These are phyloP conservation scores for Corynorhinus townsendii DNA, from an alignment of 2,113 vertebrate genomes.

Conservation along the genomic window DNA sequence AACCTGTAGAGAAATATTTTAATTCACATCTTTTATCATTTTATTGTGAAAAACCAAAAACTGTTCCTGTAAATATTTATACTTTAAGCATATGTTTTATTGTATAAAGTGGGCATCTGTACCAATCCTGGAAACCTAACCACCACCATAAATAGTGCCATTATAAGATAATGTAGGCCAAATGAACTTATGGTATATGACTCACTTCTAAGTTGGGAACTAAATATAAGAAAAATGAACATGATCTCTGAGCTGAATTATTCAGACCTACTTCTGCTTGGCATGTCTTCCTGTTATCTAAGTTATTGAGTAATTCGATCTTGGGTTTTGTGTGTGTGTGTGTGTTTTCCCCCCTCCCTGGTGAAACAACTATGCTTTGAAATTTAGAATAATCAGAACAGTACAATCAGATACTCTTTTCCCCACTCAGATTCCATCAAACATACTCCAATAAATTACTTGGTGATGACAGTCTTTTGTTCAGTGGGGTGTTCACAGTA, in stretches of 20 bases:
- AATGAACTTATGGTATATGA: background rate
- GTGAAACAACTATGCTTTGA: constrained; percentile 38
- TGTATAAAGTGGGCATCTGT: background rate
- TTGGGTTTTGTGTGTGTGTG: background rate
- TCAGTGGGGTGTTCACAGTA: background rate
- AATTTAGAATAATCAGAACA: constrained; percentile 22
- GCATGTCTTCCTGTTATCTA: background rate
- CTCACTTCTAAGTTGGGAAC: background rate
- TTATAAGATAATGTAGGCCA: background rate
- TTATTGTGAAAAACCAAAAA: constrained; percentile 24
- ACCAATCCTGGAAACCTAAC: background rate
- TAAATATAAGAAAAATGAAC: background rate
- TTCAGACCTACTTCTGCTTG: background rate
- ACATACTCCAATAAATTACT: constrained; percentile 4
- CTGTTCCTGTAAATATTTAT: background rate
- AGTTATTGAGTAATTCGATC: background rate
- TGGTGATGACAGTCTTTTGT: background rate
- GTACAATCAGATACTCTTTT: background rate
- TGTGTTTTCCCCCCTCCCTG: background rate
- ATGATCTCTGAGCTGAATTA: background rate
- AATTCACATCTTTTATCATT: background rate
- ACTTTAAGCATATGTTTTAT: background rate
- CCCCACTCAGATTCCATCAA: background rate
- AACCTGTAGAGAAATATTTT: background rate
- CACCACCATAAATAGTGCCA: background rate